Conservation (phyloP, 2,113 vertebrate species). For the Trichechus manatus region DNA sequence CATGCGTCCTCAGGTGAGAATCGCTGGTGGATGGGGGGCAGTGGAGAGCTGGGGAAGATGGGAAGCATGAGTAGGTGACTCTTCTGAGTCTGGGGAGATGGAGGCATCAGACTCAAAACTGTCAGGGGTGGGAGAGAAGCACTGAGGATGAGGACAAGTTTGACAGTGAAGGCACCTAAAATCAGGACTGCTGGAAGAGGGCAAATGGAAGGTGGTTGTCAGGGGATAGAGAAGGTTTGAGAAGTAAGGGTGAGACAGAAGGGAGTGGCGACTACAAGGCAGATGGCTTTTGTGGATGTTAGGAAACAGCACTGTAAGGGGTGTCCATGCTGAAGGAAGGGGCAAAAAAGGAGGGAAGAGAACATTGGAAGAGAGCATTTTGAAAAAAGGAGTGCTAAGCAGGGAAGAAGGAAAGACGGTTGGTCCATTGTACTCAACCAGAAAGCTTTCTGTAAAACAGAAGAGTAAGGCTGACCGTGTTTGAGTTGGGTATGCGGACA, state of each 20-base stretch:
- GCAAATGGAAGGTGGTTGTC: not conserved
- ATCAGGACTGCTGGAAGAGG: not conserved
- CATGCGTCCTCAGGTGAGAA: not conserved
- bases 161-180: not conserved
- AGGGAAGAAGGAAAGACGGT: no score
- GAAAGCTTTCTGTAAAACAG: not conserved
- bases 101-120: not conserved
- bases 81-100: not conserved
- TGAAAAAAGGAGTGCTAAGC: not conserved
- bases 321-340: not conserved
- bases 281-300: not conserved
- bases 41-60: no score
- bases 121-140: not conserved
- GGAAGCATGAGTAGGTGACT: not conserved
- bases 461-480: rapidly evolving
- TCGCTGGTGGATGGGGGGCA: not conserved
- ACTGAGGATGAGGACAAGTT: no score
- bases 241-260: not conserved
- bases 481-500: rapidly evolving
- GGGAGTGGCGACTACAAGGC: not conserved
- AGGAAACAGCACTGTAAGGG: not conserved
- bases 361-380: not conserved
- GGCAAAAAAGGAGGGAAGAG: rapidly evolving
- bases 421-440: no score
- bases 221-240: not conserved